Conservation (phyloP, 1,140 invertebrate genomes). For the Notospermus geniculatus region DNA sequence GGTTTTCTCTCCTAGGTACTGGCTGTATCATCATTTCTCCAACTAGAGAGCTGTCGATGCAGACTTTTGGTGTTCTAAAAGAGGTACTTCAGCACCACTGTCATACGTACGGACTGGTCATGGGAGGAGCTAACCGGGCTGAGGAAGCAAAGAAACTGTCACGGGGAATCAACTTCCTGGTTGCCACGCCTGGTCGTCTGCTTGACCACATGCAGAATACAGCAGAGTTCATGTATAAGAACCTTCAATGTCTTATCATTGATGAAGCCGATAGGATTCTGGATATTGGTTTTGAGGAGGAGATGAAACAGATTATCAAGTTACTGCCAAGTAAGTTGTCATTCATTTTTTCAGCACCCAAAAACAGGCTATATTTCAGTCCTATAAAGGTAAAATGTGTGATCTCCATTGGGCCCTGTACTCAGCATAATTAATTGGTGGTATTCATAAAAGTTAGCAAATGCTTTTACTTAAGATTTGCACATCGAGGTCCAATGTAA, state of each 20-base stretch:
- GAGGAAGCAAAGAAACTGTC: slow-evolving; percentile 90
- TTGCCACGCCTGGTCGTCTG: slow-evolving; percentile 97
- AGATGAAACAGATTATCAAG: slow-evolving; percentile 95
- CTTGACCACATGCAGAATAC: slow-evolving; percentile 97
- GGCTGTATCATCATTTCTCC: slow-evolving; percentile 95
- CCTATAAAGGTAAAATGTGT: too few species aligned
- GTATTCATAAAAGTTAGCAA: too few species aligned
- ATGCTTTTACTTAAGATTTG: too few species aligned
- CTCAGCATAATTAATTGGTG: too few species aligned
- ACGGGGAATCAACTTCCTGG: slow-evolving; percentile 91
- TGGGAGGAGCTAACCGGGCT: slow-evolving; percentile 92
- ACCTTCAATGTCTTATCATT: slow-evolving; percentile 94
- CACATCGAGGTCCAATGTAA: too few species aligned
- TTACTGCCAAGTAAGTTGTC: slow-evolving; percentile 86
- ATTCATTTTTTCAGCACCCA: too few species aligned
- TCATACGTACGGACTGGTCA: slow-evolving; percentile 71
- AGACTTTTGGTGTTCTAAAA: slow-evolving; percentile 95
- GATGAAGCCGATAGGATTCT: slow-evolving; percentile 99
- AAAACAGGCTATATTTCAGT: slow-evolving; percentile 2
- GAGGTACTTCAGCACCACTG: slow-evolving; percentile 75
- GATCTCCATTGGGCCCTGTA: too few species aligned
- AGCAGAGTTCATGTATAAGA: slow-evolving; percentile 91
- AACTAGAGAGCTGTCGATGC: slow-evolving; percentile 96
- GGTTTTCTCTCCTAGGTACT: slow-evolving; percentile 70
- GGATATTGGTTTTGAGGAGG: slow-evolving; percentile 98